A percentile compares a stretch with the other conserved stretches of the same genome.
These are phyloP conservation scores for Phyllostomus discolor DNA, from an alignment of 2,113 vertebrate species.

Conservation along the genomic window DNA sequence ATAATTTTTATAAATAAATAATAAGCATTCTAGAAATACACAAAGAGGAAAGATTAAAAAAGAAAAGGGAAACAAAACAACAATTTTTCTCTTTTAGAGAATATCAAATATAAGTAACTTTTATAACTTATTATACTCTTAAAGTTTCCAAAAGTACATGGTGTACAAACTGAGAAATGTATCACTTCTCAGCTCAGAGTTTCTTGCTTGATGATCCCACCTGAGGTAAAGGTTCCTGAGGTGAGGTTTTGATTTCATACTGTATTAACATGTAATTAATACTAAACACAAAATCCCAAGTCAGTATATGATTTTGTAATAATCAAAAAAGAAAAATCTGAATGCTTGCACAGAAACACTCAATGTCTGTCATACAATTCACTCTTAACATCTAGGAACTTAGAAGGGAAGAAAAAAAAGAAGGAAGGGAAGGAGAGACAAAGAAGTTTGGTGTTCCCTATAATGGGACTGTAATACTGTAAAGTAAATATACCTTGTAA, in stretches of 20 bases:
- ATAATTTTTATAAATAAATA: too few species aligned
- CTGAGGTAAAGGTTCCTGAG: neutral
- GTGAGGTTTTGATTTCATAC: neutral
- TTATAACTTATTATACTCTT: neutral
- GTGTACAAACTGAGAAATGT: neutral
- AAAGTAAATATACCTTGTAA: neutral
- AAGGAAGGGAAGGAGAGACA: neutral
- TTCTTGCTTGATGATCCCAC: neutral
- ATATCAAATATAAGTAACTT: slow-evolving; percentile 19
- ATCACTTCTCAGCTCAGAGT: neutral
- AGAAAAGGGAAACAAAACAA: neutral
- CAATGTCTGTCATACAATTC: neutral
- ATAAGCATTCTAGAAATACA: too few species aligned
- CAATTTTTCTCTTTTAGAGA: neutral
- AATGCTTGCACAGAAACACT: neutral
- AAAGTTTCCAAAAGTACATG: neutral
- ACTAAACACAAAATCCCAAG: neutral
- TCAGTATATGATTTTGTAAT: neutral
- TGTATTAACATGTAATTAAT: neutral
- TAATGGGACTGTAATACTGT: neutral
- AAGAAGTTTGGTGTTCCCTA: neutral
- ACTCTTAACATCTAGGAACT: neutral
- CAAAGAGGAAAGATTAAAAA: neutral
- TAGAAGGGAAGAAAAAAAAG: neutral
- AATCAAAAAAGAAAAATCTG: neutral